Evolutionary conservation across 2,888 invertebrate genomes (phyloP), one percentile per base, ranked within the genome.

Genomic region (Allophyes oxyacanthae): DNA sequence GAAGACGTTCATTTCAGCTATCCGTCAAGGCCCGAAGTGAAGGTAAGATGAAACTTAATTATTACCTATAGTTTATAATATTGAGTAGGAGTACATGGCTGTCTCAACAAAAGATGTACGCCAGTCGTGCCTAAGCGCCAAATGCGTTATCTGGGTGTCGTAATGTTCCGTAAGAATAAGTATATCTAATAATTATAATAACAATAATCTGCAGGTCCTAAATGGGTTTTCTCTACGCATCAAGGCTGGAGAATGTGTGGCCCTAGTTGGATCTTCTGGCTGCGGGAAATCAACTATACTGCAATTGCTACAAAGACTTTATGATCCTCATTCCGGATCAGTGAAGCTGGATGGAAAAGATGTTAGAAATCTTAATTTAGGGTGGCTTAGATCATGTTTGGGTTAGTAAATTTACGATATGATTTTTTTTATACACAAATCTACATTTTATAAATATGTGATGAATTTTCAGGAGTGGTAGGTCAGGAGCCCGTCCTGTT

Each of bases 401-500:
- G 98, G 94, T 94, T 67, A 62, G 81, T 74, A 50, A 11, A n/a
- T 6, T 43, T 7, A 45, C 50, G 6, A 25, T 28, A 8, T 37
- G 28, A 28, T 41, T 14, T 20, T 28, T 32, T 32, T n/a, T n/a
- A n/a, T n/a, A n/a, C 5, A 32, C 1, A 9, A 34, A 34, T n/a
- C 2, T 13, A 7, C 7, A 34, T 7, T 6, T 34, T 7, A n/a
- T 14, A 13, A 1, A 14, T 14, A 14, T 40, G 13, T 54, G 7
- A 5, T 13, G 6, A 33, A 13, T 34, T 69, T 68, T 10, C 71
- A 94, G 94, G 98, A 32, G 95, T 98, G 8, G 98, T 98, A 5
- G 97, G 97, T 0, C 98, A 98, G 88, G 98, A 98, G 74, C 98
- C 98, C 0, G 96, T 97, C 0, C 92, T 98, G 5, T 98, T 98